These are phyloP conservation scores for Hyposoter dolosus DNA, from an alignment of 2,888 invertebrate species.

Conservation along the genomic window DNA sequence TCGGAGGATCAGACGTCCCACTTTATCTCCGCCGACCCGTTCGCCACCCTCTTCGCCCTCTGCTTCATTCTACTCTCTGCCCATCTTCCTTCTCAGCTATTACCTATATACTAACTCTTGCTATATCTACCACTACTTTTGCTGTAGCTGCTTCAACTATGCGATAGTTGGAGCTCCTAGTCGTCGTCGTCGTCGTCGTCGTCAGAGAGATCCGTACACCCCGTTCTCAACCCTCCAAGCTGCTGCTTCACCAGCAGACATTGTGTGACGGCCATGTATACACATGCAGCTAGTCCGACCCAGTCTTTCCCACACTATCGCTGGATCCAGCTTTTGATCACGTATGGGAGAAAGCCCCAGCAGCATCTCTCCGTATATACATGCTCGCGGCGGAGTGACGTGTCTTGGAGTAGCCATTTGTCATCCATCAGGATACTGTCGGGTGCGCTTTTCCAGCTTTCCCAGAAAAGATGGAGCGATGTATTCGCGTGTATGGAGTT, in stretches of 20 bases:
- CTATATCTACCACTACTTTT: slow-evolving; percentile 84
- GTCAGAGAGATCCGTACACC: slow-evolving; percentile 66
- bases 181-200: slow-evolving; percentile 60
- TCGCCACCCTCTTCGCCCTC: slow-evolving; percentile 84
- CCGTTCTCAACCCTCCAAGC: slow-evolving; percentile 69
- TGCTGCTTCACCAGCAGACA: slow-evolving; percentile 61
- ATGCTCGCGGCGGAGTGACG: slow-evolving; percentile 84
- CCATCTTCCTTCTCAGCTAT: slow-evolving; percentile 77
- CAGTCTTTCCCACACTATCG: slow-evolving; percentile 52
- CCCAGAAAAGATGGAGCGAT: slow-evolving; percentile 74
- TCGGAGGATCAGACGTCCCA: slow-evolving; percentile 85
- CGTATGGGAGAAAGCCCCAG: slow-evolving; percentile 83
- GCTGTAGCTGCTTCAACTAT: slow-evolving; percentile 45
- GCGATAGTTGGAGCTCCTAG: slow-evolving; percentile 66
- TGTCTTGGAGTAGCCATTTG: slow-evolving; percentile 85
- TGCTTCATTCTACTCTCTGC: slow-evolving; percentile 82
- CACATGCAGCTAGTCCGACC: slow-evolving; percentile 40
- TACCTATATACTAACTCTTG: slow-evolving; percentile 81
- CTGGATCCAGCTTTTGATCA: slow-evolving; percentile 76
- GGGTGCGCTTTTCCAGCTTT: slow-evolving; percentile 66
- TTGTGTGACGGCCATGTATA: slow-evolving; percentile 56
- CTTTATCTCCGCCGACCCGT: slow-evolving; percentile 86
- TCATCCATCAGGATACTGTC: slow-evolving; percentile 82
- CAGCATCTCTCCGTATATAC: slow-evolving; percentile 81
- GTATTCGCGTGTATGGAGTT: neutral